Evolutionary conservation across 1,140 invertebrate species (phyloP).

Genomic region (Platyscapa corneri): DNA sequence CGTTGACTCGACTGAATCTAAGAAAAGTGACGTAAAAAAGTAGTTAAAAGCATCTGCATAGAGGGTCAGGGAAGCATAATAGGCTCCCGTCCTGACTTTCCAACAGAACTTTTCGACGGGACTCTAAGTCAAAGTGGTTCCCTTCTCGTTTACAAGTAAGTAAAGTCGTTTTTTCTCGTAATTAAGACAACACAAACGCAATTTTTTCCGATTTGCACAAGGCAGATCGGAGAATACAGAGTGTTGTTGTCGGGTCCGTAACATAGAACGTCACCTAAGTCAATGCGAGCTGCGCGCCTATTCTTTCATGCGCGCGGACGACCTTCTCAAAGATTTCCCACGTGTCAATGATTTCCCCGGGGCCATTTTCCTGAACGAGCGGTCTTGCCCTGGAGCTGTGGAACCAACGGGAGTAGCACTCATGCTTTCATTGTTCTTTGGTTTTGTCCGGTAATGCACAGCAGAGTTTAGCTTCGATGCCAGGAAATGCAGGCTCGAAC

Average conservation of each 20-base stretch:
- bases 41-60: not conserved
- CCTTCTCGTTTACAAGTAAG: not conserved
- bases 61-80: not conserved
- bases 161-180: constrained; percentile 21
- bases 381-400: not conserved
- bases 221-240: not conserved
- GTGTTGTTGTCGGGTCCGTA: not conserved
- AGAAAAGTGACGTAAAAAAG: constrained; percentile 16
- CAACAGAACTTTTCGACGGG: not conserved
- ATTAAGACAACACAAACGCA: not conserved
- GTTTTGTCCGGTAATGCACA: not conserved
- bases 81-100: not conserved
- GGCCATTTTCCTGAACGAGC: constrained; percentile 9
- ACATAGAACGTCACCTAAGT: not conserved
- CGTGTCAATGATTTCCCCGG: constrained; percentile 50
- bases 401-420: not conserved
- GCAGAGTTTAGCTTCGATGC: constrained; percentile 29
- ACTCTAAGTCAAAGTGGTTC: constrained; percentile 26
- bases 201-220: not conserved
- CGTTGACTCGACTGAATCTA: not conserved
- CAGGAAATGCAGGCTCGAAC: not conserved
- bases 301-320: not conserved
- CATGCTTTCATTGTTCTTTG: constrained; percentile 7
- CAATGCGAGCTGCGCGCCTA: not conserved
- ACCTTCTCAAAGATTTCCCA: constrained; percentile 53